A percentile compares a stretch with the other conserved stretches of the same genome.
Evolutionary conservation across 1,140 invertebrate species (phyloP).

Genomic region (Drosophila ficusphila): DNA sequence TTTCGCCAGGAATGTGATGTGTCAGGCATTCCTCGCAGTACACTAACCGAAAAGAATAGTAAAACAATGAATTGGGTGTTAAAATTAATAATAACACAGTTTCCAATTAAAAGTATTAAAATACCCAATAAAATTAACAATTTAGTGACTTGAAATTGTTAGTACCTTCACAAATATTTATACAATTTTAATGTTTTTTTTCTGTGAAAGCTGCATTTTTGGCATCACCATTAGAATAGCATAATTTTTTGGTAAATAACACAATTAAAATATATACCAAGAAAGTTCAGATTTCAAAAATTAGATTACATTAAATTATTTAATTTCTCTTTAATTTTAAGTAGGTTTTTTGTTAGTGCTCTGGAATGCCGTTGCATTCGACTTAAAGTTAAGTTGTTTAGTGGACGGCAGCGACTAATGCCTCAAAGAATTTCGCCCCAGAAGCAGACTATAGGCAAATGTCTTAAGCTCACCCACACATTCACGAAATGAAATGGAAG

Average conservation of each 20-base stretch:
- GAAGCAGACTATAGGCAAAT: constrained; percentile 43
- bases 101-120: too few species aligned
- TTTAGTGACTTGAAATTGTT: too few species aligned
- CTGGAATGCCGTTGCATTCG: constrained; percentile 32
- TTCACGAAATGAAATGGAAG: constrained; percentile 23
- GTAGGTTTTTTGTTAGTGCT: constrained; percentile 3
- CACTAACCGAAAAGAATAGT: constrained; percentile 9
- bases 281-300: not conserved
- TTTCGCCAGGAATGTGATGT: constrained; percentile 38
- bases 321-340: not conserved
- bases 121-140: too few species aligned
- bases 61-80: too few species aligned
- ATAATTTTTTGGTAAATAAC: too few species aligned
- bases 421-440: constrained; percentile 62
- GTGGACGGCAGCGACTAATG: constrained; percentile 48
- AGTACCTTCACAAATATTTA: too few species aligned
- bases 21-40: constrained; percentile 32
- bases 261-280: too few species aligned
- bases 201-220: too few species aligned
- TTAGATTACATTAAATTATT: too few species aligned
- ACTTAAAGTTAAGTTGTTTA: constrained; percentile 39
- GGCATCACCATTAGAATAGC: too few species aligned
- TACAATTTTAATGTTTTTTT: too few species aligned
- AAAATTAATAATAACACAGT: too few species aligned
- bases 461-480: constrained; percentile 33